Base-by-base conservation (phyloP, 2,797 vertebrate genomes). In the Discoglossus pictus region DNA sequence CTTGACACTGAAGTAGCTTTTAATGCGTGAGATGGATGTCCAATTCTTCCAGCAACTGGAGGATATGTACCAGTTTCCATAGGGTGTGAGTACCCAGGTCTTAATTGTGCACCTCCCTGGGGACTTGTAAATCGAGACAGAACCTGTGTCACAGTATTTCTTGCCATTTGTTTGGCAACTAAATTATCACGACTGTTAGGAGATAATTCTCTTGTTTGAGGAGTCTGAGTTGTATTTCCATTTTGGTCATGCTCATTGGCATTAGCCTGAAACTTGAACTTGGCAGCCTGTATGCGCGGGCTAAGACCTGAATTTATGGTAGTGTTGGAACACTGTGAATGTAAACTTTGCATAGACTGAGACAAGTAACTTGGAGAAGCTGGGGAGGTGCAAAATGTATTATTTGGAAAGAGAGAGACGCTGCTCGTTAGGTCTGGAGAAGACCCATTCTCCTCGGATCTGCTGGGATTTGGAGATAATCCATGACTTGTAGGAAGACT, bases 111-210 rank as follows among this genome's bases (percentile, higher is more conserved):
- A 1, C 87, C 74, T 0, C 88, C 77, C n/a, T 92, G 93, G 36
- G 95, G 94, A 81, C 93, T 87, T 16, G 97, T 97, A 77, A 98
- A 99, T 80, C 97, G 92, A 0, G 97, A 98, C 10, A 99, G 92
- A 51, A 91, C 97, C 78, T 99, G 97, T 10, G 94, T 98, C 74
- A 99, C 96, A 0, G 97, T 98, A 86, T 97, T 96, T 31, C 97
- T 93, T 38, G 97, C 96, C 50, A 95, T 92, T 77, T 98, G 96
- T 65, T 98, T 99, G 76, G 95, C 95, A 42, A 86, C 92, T 46
- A 96, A 86, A 87, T 89, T 97, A 80, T 99, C 96, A 63, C 95
- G 94, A 79, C 91, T 96, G 52, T 93, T 93, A 24, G 96, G 95
- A 25, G 96, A 98, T 13, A 93, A 88, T 6, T 98, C 97, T 54